A percentile compares a stretch with the other conserved stretches of the same genome.
These are phyloP conservation scores for Betta splendens DNA, from an alignment of 2,797 vertebrate species.

Conservation along the genomic window DNA sequence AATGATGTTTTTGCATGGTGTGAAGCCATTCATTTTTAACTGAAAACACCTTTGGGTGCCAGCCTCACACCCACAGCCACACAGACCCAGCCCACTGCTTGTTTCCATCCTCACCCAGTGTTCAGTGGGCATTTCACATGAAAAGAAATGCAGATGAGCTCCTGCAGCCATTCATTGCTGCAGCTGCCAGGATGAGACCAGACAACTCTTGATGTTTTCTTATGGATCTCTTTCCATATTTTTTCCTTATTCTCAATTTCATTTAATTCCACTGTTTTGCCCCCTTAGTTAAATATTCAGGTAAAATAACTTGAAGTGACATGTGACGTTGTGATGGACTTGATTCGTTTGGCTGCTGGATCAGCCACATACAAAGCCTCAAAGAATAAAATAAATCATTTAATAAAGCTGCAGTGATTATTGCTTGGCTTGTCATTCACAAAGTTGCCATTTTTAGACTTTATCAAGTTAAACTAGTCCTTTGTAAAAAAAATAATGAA, in stretches of 20 bases:
- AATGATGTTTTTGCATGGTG: too few relatives aligned
- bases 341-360: not conserved
- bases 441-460: not conserved
- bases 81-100: slow-evolving; percentile 16
- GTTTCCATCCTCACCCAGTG: slow-evolving; percentile 69
- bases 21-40: too few relatives aligned
- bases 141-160: slow-evolving; percentile 93
- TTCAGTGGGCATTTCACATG: slow-evolving; percentile 85
- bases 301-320: too few relatives aligned
- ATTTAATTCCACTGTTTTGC: slow-evolving; percentile 1
- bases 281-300: not conserved
- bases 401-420: not conserved
- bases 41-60: slow-evolving; percentile 33
- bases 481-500: not conserved
- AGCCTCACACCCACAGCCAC: not conserved
- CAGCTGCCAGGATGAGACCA: slow-evolving; percentile 64
- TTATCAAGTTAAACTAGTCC: not conserved
- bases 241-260: slow-evolving; percentile 12
- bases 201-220: slow-evolving; percentile 41
- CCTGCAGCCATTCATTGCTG: slow-evolving; percentile 81
- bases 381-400: too few relatives aligned
- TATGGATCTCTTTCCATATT: slow-evolving; percentile 21
- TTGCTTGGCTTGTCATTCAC: not conserved
- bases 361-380: too few relatives aligned
- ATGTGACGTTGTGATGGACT: not conserved